phyloP scores from a whole-genome alignment of 2,113 vertebrate species.

The Atherinomorus stipes region DNA sequence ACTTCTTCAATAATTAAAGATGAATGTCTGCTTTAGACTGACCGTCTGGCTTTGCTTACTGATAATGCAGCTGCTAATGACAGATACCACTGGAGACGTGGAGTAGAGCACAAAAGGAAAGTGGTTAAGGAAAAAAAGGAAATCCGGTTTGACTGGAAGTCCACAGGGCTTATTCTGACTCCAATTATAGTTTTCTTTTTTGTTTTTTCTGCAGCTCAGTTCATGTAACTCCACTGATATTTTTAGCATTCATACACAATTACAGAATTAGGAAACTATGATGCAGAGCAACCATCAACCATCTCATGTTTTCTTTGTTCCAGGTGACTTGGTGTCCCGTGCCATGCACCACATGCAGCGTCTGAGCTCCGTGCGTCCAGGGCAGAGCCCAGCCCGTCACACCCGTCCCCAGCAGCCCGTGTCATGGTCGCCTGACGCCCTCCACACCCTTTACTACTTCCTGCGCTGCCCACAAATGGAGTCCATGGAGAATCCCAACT shows the following conservation, averaged over 20 bases:
- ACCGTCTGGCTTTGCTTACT: constrained; percentile 62
- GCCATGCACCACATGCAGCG: constrained; percentile 99
- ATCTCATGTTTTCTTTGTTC: neutral
- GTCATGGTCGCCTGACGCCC: constrained; percentile 95
- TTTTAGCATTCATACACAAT: neutral
- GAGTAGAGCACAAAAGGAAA: constrained; percentile 34
- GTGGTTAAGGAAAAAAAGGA: constrained; percentile 49
- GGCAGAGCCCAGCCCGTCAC: constrained; percentile 91
- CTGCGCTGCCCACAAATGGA: constrained; percentile 98
- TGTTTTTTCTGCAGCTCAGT: neutral
- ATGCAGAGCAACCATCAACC: neutral
- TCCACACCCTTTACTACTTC: constrained; percentile 99
- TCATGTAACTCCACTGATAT: neutral
- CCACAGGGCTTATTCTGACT: constrained; percentile 24
- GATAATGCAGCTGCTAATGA: constrained; percentile 63
- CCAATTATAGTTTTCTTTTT: neutral
- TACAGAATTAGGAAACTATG: neutral
- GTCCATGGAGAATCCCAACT: constrained; percentile 99
- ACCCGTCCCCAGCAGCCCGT: constrained; percentile 89
- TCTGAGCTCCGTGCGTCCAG: constrained; percentile 86
- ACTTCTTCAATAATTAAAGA: constrained; percentile 52
- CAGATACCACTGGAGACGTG: constrained; percentile 33
- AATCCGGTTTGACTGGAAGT: constrained; percentile 37
- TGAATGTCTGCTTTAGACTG: constrained; percentile 54
- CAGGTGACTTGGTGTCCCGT: constrained; percentile 96